Evolutionary conservation across 2,888 invertebrate species (phyloP).

Genomic region (Lithophane ornitopus): DNA sequence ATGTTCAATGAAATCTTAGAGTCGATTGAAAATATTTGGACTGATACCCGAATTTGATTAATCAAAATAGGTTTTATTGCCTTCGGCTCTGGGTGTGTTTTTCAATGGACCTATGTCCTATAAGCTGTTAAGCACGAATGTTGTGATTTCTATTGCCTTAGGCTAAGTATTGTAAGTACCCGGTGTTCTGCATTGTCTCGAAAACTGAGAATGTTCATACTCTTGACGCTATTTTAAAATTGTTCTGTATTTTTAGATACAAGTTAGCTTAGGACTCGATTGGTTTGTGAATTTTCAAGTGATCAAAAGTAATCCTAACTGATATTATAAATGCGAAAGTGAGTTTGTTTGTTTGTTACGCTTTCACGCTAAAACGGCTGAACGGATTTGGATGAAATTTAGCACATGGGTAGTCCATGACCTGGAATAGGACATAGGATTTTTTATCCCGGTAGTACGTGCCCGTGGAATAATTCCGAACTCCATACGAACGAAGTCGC

Average conservation of each 20-base stretch:
- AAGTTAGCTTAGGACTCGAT: conserved; percentile 14
- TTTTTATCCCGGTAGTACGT: no score
- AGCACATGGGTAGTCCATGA: no score
- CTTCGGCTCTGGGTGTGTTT: conserved; percentile 30
- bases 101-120: conserved; percentile 33
- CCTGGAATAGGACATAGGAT: no score
- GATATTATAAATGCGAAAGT: no score
- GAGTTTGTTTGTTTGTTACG: no score
- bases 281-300: conserved; percentile 9
- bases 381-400: no score
- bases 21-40: conserved; percentile 27
- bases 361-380: no score
- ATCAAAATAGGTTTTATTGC: conserved; percentile 23
- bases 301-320: neutral
- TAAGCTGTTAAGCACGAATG: conserved; percentile 43
- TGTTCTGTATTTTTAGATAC: neutral
- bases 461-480: no score
- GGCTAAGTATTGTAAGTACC: conserved; percentile 46
- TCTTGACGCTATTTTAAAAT: conserved; percentile 28
- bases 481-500: no score
- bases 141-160: conserved; percentile 64
- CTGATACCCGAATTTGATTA: conserved; percentile 50
- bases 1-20: conserved; percentile 26
- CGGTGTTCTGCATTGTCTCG: conserved; percentile 26
- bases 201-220: conserved; percentile 4